Evolutionary conservation across 2,888 invertebrate genomes (phyloP), one percentile per base, ranked within the genome.

Genomic region (Andrena camellia): DNA sequence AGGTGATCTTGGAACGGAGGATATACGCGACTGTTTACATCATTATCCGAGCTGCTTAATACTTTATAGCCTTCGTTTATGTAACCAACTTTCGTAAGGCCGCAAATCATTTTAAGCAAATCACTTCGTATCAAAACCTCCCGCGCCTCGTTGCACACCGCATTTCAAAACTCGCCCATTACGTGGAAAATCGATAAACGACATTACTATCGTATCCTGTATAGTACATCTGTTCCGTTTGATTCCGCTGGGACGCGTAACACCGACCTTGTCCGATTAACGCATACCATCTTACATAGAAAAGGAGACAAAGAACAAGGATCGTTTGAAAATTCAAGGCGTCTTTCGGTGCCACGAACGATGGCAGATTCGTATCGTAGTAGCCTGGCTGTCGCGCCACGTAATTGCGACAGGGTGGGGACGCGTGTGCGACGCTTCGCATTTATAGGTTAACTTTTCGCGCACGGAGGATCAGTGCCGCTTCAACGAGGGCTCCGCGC

Each of bases 381-480:
- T 67, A 60, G 78, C 78, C 68, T 71, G 74, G 63, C 52, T 57
- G 78, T 54, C 76, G 80, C 77, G 86, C 77, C 88, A 79, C 81
- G 86, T 88, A 85, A 86, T 83, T 86, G 74, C 26, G 66, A 57
- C 10, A 78, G 84, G 86, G 88, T 81, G 88, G 86, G 88, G 88
- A 83, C 63, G 79, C 71, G 78, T 77, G 80, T 82, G 77, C 70
- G 80, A 71, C 79, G 81, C 80, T 26, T 77, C 48, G 80, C 86
- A 80, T 84, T 86, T 81, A 80, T 88, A 86, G 88, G 81, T 88
- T 85, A 86, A 83, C 78, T 72, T 86, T 78, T 81, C 74, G 84
- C 85, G 83, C 75, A 84, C 80, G 26, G 69, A 10, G 73, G 85
- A 76, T 84, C 85, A 87, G 88, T 87, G 74, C 81, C 79, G 84